These are phyloP conservation scores for Tromatobia lineatoria DNA, from an alignment of 2,888 invertebrate species.

Conservation along the genomic window DNA sequence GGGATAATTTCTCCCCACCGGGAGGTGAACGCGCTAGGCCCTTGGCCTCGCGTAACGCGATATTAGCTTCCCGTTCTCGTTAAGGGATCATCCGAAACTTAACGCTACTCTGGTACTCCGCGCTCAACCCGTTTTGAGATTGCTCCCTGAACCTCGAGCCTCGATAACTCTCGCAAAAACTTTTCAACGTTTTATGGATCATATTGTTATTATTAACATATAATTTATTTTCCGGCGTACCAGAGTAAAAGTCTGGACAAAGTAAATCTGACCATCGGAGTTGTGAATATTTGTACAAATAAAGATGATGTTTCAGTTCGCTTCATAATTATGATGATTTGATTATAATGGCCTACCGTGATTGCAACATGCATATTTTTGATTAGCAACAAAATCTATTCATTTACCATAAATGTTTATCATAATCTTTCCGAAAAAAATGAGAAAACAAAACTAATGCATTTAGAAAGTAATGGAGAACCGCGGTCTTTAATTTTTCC, in stretches of 20 bases:
- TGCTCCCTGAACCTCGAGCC: constrained; percentile 7
- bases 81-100: constrained; percentile 71
- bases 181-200: constrained; percentile 21
- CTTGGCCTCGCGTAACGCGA: constrained; percentile 59
- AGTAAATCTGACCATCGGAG: too few species aligned
- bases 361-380: too few species aligned
- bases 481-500: too few species aligned
- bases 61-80: constrained; percentile 65
- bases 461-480: too few species aligned
- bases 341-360: too few species aligned
- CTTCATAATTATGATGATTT: too few species aligned
- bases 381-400: too few species aligned
- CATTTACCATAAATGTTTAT: too few species aligned
- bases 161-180: constrained; percentile 15
- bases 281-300: too few species aligned
- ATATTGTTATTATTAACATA: background rate
- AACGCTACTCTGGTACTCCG: constrained; percentile 55
- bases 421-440: too few species aligned
- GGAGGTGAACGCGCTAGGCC: constrained; percentile 18
- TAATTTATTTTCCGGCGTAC: background rate
- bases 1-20: constrained; percentile 53
- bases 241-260: background rate
- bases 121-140: constrained; percentile 49
- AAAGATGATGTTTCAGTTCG: too few species aligned
- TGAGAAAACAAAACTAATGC: too few species aligned